phyloP scores from a whole-genome alignment of 2,113 vertebrate species.

The Anhinga rufa region DNA sequence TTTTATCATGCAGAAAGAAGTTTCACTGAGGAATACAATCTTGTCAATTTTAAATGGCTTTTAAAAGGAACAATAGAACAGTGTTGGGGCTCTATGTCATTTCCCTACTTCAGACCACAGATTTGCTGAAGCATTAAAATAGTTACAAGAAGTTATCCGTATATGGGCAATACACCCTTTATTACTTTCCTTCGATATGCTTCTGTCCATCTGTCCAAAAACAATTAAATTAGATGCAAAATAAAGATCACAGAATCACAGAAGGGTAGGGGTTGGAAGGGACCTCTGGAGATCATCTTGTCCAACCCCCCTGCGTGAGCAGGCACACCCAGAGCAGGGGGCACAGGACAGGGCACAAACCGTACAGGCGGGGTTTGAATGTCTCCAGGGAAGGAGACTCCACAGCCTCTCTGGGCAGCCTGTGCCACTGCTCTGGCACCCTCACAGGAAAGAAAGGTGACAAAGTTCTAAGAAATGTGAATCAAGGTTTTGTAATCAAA shows the following conservation, averaged over 20 bases:
- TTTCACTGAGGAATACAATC: neutral
- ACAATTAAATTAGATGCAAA: neutral
- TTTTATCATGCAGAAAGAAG: neutral
- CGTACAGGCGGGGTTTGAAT: too few relatives aligned
- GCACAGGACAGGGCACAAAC: too few relatives aligned
- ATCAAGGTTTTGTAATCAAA: neutral
- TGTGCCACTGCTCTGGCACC: too few relatives aligned
- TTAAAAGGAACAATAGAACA: neutral
- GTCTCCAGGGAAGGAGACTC: too few relatives aligned
- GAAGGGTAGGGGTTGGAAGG: too few relatives aligned
- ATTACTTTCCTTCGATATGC: neutral
- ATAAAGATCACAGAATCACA: neutral
- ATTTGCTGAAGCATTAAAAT: neutral
- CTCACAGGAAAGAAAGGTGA: neutral
- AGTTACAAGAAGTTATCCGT: neutral
- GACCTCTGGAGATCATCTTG: too few relatives aligned
- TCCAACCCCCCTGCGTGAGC: too few relatives aligned
- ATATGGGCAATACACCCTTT: neutral
- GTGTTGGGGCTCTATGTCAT: fast-evolving
- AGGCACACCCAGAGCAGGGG: too few relatives aligned
- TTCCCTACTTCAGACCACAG: neutral
- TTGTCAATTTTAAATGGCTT: neutral
- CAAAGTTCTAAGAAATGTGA: neutral
- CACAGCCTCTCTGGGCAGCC: too few relatives aligned
- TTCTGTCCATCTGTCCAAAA: neutral